phyloP scores from a whole-genome alignment of 2,888 invertebrate species.

The Drosophila hamatofila region DNA sequence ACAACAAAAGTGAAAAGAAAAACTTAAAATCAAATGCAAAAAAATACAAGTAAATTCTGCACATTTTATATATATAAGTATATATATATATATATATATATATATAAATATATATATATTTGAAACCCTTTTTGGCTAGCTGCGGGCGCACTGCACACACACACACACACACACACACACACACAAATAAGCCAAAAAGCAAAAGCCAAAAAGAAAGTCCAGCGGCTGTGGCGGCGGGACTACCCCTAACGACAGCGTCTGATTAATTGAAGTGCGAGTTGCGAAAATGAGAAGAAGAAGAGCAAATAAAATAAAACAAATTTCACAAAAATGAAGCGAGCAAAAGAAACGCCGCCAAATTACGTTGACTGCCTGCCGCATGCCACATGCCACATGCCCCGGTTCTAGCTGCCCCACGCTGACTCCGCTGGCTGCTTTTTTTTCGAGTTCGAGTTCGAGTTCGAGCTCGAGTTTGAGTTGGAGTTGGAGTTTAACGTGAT shows the following conservation, averaged over 20 bases:
- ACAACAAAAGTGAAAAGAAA: constrained; percentile 19
- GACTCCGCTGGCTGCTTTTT: constrained; percentile 20
- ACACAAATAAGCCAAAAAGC: constrained; percentile 8
- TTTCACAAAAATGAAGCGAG: constrained; percentile 24
- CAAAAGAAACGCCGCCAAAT: constrained; percentile 70
- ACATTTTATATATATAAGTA: background rate
- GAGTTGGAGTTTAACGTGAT: constrained; percentile 18
- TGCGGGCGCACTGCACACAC: constrained; percentile 1
- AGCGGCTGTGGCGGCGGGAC: constrained; percentile 9
- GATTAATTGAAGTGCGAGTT: constrained; percentile 81
- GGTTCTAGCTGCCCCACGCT: constrained; percentile 61
- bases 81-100: constrained; percentile 14
- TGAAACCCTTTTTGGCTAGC: constrained; percentile 17
- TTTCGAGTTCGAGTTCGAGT: constrained; percentile 6
- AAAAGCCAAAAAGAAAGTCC: constrained; percentile 26
- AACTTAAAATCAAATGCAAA: constrained; percentile 22
- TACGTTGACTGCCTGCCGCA: constrained; percentile 54
- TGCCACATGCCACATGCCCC: constrained; percentile 48
- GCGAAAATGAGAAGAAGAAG: constrained; percentile 58
- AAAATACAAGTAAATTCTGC: background rate
- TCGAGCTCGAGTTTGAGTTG: background rate
- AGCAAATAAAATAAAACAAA: constrained; percentile 24
- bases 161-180: background rate
- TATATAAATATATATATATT: constrained; percentile 18
- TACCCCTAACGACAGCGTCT: constrained; percentile 49